phyloP scores from a whole-genome alignment of 2,888 invertebrate species.

The Acrocera orbiculus region DNA sequence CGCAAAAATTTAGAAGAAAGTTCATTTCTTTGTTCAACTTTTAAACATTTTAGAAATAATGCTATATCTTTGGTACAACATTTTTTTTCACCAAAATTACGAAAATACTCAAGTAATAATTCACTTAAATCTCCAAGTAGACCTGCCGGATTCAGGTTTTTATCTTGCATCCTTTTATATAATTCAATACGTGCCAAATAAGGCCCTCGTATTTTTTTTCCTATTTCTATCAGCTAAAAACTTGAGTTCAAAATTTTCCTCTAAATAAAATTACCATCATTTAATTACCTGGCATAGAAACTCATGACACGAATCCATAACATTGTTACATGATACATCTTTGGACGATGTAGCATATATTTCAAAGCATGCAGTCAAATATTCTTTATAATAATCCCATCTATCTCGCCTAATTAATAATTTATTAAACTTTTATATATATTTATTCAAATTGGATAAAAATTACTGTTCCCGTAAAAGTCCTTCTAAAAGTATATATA shows the following conservation, averaged over 20 bases:
- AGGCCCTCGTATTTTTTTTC: slow-evolving; percentile 52
- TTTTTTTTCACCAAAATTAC: slow-evolving; percentile 63
- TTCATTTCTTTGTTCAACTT: slow-evolving; percentile 36
- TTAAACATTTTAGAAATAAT: slow-evolving; percentile 50
- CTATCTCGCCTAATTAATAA: slow-evolving; percentile 38
- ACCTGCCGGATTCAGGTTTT: slow-evolving; percentile 35
- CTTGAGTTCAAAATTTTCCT: background rate
- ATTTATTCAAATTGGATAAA: background rate
- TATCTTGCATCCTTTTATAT: slow-evolving; percentile 40
- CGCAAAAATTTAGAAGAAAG: slow-evolving; percentile 41
- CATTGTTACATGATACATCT: slow-evolving; percentile 14
- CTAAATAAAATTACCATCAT: no score
- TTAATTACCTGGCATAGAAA: slow-evolving; percentile 22
- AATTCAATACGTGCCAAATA: slow-evolving; percentile 69
- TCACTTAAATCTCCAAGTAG: slow-evolving; percentile 47
- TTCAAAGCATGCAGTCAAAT: slow-evolving; percentile 51
- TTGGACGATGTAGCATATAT: no score
- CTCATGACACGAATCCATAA: slow-evolving; percentile 22
- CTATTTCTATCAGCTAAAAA: slow-evolving; percentile 34
- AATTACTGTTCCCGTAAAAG: slow-evolving; percentile 55
- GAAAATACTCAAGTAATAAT: slow-evolving; percentile 60
- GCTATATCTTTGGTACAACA: slow-evolving; percentile 74
- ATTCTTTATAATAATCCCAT: slow-evolving; percentile 57
- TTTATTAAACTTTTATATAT: no score
- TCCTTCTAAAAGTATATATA: slow-evolving; percentile 55